These are phyloP conservation scores for Drosophila miranda DNA, from an alignment of 1,140 invertebrate species.

Conservation along the genomic window DNA sequence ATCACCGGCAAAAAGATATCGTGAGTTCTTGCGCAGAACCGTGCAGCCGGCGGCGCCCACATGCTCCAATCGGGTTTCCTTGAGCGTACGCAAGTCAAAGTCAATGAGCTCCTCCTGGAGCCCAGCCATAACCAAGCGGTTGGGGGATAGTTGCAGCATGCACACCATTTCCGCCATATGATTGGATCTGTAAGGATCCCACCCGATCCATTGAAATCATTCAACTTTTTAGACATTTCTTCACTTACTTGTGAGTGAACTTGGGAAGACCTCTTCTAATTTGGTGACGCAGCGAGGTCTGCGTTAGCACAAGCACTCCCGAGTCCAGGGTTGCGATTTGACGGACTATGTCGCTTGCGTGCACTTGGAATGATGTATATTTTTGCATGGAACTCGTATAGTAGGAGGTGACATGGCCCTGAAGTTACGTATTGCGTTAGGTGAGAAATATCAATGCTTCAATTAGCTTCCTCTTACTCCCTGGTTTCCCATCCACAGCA, in stretches of 20 bases:
- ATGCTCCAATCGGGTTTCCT: constrained; percentile 90
- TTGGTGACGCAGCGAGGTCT: constrained; percentile 90
- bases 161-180: constrained; percentile 97
- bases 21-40: constrained; percentile 91
- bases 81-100: constrained; percentile 90
- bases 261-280: constrained; percentile 93
- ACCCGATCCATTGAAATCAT: too few species aligned
- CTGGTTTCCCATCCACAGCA: constrained; percentile 98
- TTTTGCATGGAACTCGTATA: constrained; percentile 94
- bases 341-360: constrained; percentile 92
- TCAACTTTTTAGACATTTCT: too few species aligned
- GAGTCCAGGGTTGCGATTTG: constrained; percentile 92
- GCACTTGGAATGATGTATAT: constrained; percentile 96
- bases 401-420: constrained; percentile 98
- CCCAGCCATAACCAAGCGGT: constrained; percentile 93
- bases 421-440: background rate
- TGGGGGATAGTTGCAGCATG: constrained; percentile 89
- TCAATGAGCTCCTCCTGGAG: constrained; percentile 95
- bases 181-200: constrained; percentile 82
- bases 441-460: constrained; percentile 2
- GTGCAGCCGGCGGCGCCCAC: constrained; percentile 92
- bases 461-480: constrained; percentile 86
- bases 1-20: constrained; percentile 93
- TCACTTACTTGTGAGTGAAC: constrained; percentile 88
- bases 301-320: constrained; percentile 92